Base-by-base conservation (phyloP, 2,797 vertebrate species). In the Pachyuromys duprasi region DNA sequence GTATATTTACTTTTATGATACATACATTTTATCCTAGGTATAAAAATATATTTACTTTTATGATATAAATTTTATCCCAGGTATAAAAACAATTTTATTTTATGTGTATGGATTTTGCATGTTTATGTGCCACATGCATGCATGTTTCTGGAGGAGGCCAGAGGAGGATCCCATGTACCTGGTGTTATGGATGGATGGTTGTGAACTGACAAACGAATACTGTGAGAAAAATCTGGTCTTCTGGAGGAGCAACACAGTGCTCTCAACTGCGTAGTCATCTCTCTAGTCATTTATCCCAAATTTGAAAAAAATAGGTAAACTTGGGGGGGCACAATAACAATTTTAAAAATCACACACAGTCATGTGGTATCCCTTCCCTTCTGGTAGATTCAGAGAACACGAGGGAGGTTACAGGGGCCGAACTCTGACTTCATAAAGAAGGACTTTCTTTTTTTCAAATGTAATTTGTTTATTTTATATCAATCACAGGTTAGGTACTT, bases 291-390 rank as follows among this genome's bases (percentile, higher is more conserved):
- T 39, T 79, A 65, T 39, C 55, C 18, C 45, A 78, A 24, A 24
- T 65, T 75, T 49, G 4, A 95, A 93, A 75, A 80, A 86, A 26
- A 80, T n/a, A 89, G 24, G 33, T 84, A 90, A 90, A 65, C 91
- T 93, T 76, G 55, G 57, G 91, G 87, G 96, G 55, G 17, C 39
- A 89, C 65, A 65, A 87, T 81, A 97, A 96, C 92, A 74, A 33
- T 36, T 33, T 89, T 84, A 45, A 78, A 91, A 83, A 90, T 74
- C 53, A 12, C 33, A 33, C 95, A 86, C 31, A 24, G 36, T n/a
- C n/a, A n/a, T n/a, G n/a, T n/a, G n/a, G n/a, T n/a, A n/a, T n/a
- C n/a, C n/a, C 33, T 9, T 24, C 69, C 76, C 4, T 1, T 42
- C n/a, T n/a, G n/a, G n/a, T 90, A 87, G 36, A 84, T 94, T 28